A percentile compares a stretch with the other conserved stretches of the same genome.
phyloP scores from a whole-genome alignment of 92 coral and sea anemone genomes.

The Desmophyllum pertusum region DNA sequence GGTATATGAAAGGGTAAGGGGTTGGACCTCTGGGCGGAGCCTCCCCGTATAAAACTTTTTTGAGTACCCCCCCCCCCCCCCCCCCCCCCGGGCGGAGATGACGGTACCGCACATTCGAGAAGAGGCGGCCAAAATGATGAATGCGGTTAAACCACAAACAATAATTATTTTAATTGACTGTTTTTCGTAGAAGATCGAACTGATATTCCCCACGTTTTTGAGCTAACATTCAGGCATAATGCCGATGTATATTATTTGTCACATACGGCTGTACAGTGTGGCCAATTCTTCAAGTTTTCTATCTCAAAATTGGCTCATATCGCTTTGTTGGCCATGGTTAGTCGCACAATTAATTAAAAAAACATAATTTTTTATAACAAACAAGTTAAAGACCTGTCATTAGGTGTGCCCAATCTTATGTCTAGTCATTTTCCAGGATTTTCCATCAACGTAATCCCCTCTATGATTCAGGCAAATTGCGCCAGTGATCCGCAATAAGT shows the following conservation, averaged over 20 bases:
- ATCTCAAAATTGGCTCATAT: background rate
- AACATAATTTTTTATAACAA: background rate
- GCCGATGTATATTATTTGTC: background rate
- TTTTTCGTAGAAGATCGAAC: background rate
- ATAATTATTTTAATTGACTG: background rate
- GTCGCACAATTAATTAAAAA: background rate
- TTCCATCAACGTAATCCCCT: background rate
- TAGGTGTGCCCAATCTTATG: background rate
- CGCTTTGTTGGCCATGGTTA: background rate
- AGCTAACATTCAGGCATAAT: background rate
- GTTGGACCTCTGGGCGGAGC: too few species aligned
- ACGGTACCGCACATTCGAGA: background rate
- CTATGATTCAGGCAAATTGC: background rate
- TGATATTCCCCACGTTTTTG: background rate
- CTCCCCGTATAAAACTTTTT: too few species aligned
- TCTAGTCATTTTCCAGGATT: background rate
- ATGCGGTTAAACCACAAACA: slow-evolving; percentile 12
- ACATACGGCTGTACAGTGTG: background rate
- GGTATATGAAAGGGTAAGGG: too few species aligned
- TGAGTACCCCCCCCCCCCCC: too few species aligned
- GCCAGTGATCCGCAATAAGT: background rate
- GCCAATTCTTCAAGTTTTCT: too few species aligned
- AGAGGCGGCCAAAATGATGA: slow-evolving; percentile 1
- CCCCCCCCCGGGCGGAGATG: too few species aligned
- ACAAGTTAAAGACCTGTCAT: slow-evolving; percentile 1